phyloP scores from a whole-genome alignment of 2,113 vertebrate genomes.

The Agapornis roseicollis region DNA sequence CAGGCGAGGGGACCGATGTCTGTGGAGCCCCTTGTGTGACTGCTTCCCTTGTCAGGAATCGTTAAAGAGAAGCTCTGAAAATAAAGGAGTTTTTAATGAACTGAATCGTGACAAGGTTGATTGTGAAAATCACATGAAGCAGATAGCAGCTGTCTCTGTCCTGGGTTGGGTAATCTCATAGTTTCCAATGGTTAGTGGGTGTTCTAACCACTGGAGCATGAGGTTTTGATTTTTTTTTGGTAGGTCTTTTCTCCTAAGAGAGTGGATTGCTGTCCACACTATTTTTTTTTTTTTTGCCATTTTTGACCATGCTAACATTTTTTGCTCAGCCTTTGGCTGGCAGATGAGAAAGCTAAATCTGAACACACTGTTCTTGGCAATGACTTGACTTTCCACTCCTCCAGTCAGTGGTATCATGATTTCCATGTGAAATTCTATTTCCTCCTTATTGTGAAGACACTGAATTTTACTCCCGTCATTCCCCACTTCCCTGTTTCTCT shows the following conservation, averaged over 20 bases:
- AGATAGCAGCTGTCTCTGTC: background rate
- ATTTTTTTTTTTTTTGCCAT: conserved; percentile 36
- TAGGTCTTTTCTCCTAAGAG: background rate
- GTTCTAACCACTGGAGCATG: conserved; percentile 48
- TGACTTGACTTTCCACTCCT: conserved; percentile 9
- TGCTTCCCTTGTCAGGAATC: background rate
- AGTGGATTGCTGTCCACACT: conserved; percentile 34
- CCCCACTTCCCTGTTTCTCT: background rate
- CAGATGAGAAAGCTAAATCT: conserved; percentile 54
- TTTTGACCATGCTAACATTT: conserved; percentile 57
- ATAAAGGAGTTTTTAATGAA: background rate
- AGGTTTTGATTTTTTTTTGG: conserved; percentile 35
- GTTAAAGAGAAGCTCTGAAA: background rate
- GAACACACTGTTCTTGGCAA: conserved; percentile 58
- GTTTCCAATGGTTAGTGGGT: conserved; percentile 44
- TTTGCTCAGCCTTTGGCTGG: conserved; percentile 51
- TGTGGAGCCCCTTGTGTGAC: background rate
- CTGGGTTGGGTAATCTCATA: conserved; percentile 52
- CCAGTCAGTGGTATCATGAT: conserved; percentile 7
- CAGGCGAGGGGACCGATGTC: background rate
- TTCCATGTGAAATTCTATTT: conserved; percentile 7
- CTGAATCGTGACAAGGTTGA: background rate
- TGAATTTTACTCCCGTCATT: background rate
- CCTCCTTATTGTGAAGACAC: background rate
- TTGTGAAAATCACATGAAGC: background rate